Percentiles rank a stretch among this genome's conserved stretches.
Conservation (phyloP, 2,797 vertebrate species). For the Acanthurus tractus region DNA sequence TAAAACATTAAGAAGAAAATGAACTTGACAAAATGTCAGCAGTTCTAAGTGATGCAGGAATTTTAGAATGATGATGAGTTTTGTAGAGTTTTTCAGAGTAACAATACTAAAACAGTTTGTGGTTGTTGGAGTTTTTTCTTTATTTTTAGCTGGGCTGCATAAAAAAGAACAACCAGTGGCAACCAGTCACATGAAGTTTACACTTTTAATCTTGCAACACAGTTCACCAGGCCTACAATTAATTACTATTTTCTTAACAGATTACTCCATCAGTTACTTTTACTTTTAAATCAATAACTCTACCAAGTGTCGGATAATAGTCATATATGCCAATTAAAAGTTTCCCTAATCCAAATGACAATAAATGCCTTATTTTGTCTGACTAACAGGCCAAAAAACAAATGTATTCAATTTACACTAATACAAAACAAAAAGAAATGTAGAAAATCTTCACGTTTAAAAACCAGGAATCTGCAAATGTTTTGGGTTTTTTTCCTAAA, state of each 20-base stretch:
- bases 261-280: not conserved
- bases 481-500: not conserved
- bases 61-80: not conserved
- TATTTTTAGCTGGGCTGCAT: not conserved
- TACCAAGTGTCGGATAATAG: not conserved
- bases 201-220: too few relatives aligned
- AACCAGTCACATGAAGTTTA: not conserved
- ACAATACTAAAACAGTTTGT: not conserved
- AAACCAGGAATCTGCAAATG: not conserved
- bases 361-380: not conserved
- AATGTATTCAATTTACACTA: not conserved
- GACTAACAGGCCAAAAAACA: not conserved
- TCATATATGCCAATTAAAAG: too few relatives aligned
- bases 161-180: conserved; percentile 2
- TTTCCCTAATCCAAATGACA: not conserved
- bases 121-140: too few relatives aligned
- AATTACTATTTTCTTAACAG: not conserved
- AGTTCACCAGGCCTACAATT: not conserved
- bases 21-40: not conserved
- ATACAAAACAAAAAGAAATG: not conserved
- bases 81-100: not conserved
- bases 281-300: too few relatives aligned
- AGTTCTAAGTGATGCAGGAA: not conserved
- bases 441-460: not conserved
- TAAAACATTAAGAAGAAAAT: not conserved